A percentile compares a stretch with the other conserved stretches of the same genome.
Evolutionary conservation across 2,113 vertebrate genomes (phyloP).

Genomic region (Ibidorhyncha struthersii): DNA sequence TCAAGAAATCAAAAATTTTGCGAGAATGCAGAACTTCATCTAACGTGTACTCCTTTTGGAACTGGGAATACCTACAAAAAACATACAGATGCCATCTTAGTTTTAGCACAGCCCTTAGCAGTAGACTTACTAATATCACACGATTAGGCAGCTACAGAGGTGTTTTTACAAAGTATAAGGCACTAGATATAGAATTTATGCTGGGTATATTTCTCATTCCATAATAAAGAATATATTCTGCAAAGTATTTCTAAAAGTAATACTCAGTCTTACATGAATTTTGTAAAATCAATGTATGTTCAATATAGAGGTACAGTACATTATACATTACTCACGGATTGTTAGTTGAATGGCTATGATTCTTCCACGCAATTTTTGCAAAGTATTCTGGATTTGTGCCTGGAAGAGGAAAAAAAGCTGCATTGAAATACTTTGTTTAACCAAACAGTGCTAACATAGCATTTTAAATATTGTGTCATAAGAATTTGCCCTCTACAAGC

Average conservation of each 20-base stretch:
- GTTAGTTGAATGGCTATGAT: conserved; percentile 94
- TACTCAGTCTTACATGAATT: neutral
- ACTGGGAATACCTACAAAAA: conserved; percentile 89
- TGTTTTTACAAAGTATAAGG: neutral
- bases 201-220: neutral
- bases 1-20: conserved; percentile 89
- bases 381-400: conserved; percentile 94
- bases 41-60: conserved; percentile 88
- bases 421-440: neutral
- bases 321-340: conserved; percentile 88
- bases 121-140: neutral
- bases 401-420: conserved; percentile 51
- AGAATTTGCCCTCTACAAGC: neutral
- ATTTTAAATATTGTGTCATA: neutral
- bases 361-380: conserved; percentile 98
- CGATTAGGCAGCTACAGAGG: neutral
- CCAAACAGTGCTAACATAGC: neutral
- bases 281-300: neutral
- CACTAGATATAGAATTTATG: neutral
- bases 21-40: conserved; percentile 87
- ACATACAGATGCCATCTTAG: neutral
- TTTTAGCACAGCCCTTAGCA: neutral
- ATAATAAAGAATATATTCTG: neutral
- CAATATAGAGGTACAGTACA: neutral
- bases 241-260: neutral